phyloP scores from a whole-genome alignment of 2,888 invertebrate genomes.

The Lithophane ornitopus region DNA sequence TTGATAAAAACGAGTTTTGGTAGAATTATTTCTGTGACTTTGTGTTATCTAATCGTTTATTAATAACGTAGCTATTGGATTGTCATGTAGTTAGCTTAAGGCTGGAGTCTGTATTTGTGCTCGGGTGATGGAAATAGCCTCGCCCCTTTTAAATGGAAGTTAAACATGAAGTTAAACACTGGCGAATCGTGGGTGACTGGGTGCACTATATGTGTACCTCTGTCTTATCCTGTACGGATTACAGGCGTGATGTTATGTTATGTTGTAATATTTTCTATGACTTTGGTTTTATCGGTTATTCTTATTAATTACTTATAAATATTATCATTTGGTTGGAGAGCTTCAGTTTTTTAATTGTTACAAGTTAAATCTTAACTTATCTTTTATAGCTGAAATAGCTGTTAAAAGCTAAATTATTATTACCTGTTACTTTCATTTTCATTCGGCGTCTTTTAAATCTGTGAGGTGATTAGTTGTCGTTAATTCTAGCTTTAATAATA shows the following conservation, averaged over 20 bases:
- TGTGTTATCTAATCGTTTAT: too few relatives aligned
- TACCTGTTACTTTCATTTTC: constrained; percentile 38
- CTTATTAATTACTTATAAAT: background rate
- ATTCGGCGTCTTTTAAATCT: constrained; percentile 3
- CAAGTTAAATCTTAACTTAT: background rate
- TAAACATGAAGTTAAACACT: background rate
- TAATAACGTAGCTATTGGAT: too few relatives aligned
- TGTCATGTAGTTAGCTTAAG: too few relatives aligned
- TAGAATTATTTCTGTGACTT: background rate
- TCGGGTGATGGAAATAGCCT: background rate
- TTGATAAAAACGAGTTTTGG: background rate
- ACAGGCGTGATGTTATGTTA: background rate
- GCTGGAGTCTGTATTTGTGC: background rate
- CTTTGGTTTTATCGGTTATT: background rate
- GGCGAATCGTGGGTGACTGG: background rate
- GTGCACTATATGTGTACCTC: background rate
- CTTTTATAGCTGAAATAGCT: background rate
- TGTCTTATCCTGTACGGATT: background rate
- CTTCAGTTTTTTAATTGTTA: background rate
- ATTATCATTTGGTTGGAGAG: background rate
- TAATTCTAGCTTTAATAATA: constrained; percentile 13
- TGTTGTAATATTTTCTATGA: background rate
- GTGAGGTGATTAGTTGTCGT: constrained; percentile 19
- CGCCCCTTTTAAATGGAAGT: background rate
- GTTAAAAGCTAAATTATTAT: constrained; percentile 19